Percentiles rank a stretch among this genome's conserved stretches.
phyloP scores from a whole-genome alignment of 2,113 vertebrate genomes.

The Heterotilapia buettikoferi region DNA sequence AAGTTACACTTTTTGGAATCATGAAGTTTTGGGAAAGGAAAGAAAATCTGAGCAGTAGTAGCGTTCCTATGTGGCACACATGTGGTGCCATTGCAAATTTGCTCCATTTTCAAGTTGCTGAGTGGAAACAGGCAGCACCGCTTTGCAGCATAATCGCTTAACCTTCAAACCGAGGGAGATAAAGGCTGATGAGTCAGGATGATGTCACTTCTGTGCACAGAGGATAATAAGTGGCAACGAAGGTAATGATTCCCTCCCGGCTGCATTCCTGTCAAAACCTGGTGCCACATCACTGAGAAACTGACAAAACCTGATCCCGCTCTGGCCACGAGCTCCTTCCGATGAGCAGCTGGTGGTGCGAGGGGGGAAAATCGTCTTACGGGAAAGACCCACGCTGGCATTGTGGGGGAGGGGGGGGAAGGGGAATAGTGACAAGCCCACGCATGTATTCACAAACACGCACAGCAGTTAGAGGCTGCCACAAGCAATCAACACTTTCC shows the following conservation, averaged over 20 bases:
- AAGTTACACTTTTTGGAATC: neutral
- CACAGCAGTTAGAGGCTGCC: constrained; percentile 10
- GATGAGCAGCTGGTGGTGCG: constrained; percentile 41
- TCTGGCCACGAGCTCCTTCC: constrained; percentile 2
- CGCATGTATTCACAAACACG: neutral
- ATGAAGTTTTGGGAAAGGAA: neutral
- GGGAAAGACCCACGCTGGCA: constrained; percentile 40
- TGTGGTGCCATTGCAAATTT: neutral
- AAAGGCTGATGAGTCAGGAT: constrained; percentile 52
- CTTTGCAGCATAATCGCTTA: neutral
- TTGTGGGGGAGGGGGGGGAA: neutral
- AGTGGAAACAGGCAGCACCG: neutral
- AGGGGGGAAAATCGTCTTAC: constrained; percentile 40
- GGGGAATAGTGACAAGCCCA: constrained; percentile 6
- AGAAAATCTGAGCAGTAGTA: neutral
- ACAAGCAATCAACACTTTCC: constrained; percentile 29
- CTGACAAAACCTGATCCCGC: neutral
- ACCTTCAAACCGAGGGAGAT: constrained; percentile 43
- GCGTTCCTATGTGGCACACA: neutral
- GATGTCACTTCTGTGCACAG: constrained; percentile 46
- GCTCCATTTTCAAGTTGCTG: neutral
- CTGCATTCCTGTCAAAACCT: constrained; percentile 45
- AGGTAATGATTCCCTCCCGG: constrained; percentile 39
- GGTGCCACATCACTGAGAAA: constrained; percentile 22
- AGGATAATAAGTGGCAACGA: constrained; percentile 16